These are phyloP conservation scores for Melanostigma gelatinosum DNA, from an alignment of 2,113 vertebrate species.

Conservation along the genomic window DNA sequence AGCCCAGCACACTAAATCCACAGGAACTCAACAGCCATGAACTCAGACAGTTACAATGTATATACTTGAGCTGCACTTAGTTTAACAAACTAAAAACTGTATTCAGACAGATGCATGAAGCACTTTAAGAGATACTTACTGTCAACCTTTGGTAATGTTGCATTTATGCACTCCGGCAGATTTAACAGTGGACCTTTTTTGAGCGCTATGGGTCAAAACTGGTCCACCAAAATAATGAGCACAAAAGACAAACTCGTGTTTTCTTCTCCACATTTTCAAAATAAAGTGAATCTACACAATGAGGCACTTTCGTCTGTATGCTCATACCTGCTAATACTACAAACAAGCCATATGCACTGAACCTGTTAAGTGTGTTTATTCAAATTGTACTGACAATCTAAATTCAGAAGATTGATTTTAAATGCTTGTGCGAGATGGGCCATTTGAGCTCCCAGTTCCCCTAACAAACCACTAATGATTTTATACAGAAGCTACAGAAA, in stretches of 20 bases:
- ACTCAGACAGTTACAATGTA: constrained; percentile 47
- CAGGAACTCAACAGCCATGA: constrained; percentile 41
- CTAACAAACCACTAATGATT: constrained; percentile 46
- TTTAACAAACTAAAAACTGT: constrained; percentile 43
- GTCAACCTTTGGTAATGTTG: constrained; percentile 15
- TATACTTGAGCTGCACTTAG: constrained; percentile 42
- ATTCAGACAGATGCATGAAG: constrained; percentile 28
- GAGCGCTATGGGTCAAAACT: background rate
- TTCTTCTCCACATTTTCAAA: constrained; percentile 1
- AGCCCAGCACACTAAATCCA: constrained; percentile 26
- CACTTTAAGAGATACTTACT: constrained; percentile 9
- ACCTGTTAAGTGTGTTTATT: constrained; percentile 26
- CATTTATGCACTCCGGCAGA: background rate
- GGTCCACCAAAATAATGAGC: background rate
- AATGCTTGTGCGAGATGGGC: constrained; percentile 26
- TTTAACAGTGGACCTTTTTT: background rate
- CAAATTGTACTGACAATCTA: constrained; percentile 9
- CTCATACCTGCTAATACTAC: background rate
- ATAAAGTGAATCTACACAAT: background rate
- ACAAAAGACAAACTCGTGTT: background rate
- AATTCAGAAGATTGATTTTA: constrained; percentile 1
- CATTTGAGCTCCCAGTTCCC: constrained; percentile 34
- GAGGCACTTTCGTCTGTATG: background rate
- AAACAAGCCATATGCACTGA: background rate
- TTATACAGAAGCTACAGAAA: constrained; percentile 65